These are phyloP conservation scores for Aphyosemion australe DNA, from an alignment of 2,113 vertebrate species.

Conservation along the genomic window DNA sequence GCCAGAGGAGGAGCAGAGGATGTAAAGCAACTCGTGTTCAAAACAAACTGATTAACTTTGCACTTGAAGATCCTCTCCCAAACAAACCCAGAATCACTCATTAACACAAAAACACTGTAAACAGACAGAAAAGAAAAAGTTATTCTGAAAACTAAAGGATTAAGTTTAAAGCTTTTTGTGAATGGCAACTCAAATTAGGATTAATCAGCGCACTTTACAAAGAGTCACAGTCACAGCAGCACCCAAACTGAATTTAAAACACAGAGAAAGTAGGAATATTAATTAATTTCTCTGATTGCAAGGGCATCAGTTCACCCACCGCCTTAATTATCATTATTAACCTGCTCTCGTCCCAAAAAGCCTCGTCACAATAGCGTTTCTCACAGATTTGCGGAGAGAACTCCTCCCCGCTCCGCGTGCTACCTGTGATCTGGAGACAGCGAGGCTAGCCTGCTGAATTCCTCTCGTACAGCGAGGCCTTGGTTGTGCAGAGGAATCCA, in stretches of 20 bases:
- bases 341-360: constrained; percentile 11
- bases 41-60: constrained; percentile 76
- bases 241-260: constrained; percentile 56
- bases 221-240: constrained; percentile 48
- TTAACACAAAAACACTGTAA: constrained; percentile 51
- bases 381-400: constrained; percentile 30
- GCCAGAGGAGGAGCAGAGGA: constrained; percentile 64
- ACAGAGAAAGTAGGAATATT: constrained; percentile 16
- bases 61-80: constrained; percentile 50
- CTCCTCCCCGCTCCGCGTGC: background rate
- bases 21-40: constrained; percentile 66
- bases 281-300: constrained; percentile 52
- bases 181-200: constrained; percentile 62
- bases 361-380: constrained; percentile 29
- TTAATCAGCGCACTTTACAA: constrained; percentile 49
- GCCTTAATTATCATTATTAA: constrained; percentile 15
- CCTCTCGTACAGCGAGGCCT: constrained; percentile 20
- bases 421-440: constrained; percentile 30
- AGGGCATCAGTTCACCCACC: constrained; percentile 32
- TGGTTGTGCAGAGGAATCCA: constrained; percentile 30
- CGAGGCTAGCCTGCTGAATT: constrained; percentile 12
- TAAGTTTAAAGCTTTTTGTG: constrained; percentile 43
- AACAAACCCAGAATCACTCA: constrained; percentile 55
- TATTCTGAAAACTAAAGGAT: constrained; percentile 22
- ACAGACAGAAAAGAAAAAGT: constrained; percentile 15